Evolutionary conservation across 2,113 vertebrate species (phyloP).

Genomic region (Cyanoderma ruficeps): DNA sequence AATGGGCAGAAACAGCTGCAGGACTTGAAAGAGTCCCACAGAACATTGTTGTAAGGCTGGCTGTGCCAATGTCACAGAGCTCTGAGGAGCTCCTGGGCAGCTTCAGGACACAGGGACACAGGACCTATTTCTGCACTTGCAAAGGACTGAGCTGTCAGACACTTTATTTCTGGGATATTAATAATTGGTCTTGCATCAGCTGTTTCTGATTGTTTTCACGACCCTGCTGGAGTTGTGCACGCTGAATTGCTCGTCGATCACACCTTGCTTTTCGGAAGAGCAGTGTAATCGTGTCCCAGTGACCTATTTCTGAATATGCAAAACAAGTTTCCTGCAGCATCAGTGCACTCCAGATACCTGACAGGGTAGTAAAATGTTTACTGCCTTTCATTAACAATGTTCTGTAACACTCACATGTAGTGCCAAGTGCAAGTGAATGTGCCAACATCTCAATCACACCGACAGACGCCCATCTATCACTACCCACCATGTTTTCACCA

Average conservation of each 20-base stretch:
- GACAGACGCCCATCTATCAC: background rate
- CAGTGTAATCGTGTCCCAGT: background rate
- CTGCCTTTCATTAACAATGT: background rate
- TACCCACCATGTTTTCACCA: background rate
- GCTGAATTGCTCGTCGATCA: background rate
- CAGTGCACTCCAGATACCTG: conserved; percentile 28
- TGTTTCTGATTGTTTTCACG: background rate
- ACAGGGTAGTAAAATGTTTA: conserved; percentile 5
- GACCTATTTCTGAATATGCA: conserved; percentile 50
- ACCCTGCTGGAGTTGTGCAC: background rate
- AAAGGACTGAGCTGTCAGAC: background rate
- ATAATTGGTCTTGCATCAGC: background rate
- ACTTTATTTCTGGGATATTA: background rate
- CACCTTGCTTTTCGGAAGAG: background rate
- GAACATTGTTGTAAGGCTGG: background rate
- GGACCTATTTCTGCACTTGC: background rate
- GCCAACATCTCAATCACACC: background rate
- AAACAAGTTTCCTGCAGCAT: background rate
- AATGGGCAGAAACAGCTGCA: background rate
- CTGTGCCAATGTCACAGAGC: background rate
- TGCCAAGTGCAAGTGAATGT: background rate
- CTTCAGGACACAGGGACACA: background rate
- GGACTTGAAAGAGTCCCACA: background rate
- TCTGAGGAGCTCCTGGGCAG: background rate
- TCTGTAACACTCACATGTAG: background rate